Evolutionary conservation across 2,888 invertebrate species (phyloP), one percentile per base, ranked within the genome.

Genomic region (Malthinus seriepunctatus): DNA sequence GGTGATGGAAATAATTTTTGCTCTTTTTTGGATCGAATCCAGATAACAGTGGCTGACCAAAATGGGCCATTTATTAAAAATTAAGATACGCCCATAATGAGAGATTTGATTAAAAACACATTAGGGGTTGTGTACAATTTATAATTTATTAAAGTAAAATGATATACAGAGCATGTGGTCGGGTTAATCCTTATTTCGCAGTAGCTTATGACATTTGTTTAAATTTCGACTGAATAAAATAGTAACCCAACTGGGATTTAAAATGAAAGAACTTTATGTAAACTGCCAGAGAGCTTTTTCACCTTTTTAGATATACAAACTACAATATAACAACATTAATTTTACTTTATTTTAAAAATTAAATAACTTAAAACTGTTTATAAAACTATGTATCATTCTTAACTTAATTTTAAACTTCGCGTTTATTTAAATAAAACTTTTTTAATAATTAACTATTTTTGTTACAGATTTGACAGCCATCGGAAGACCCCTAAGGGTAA

Each of bases 91-190:
- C 70, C 72, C 71, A 68, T 77, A 76, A 78, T 76, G 76, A 76
- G 75, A 76, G 74, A 77, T 77, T 77, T 77, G 77, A 78, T 78
- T 78, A 78, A 78, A 78, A 78, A 76, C 76, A 73, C 76, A 78
- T 78, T 78, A 77, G 70, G 73, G 75, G 67, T 67, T 67, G 65
- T 68, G 67, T 65, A 67, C 68, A 62, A 69, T 69, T 67, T 67
- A 66, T 69, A 69, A 70, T 67, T 70, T 68, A 69, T 69, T 67
- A 69, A 65, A 56, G 51, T 48, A 59, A 51, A 58, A 65, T 63
- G 63, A 65, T 67, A 67, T 59, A 57, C 65, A 50, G 62, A 56
- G 62, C 55, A 53, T 56, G 54, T 51, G 58, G 58, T 56, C 45
- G 64, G 60, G 62, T 65, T 67, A 67, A 66, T 67, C 67, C 65